phyloP scores from a whole-genome alignment of 1,140 invertebrate species.

The Habropoda laboriosa region DNA sequence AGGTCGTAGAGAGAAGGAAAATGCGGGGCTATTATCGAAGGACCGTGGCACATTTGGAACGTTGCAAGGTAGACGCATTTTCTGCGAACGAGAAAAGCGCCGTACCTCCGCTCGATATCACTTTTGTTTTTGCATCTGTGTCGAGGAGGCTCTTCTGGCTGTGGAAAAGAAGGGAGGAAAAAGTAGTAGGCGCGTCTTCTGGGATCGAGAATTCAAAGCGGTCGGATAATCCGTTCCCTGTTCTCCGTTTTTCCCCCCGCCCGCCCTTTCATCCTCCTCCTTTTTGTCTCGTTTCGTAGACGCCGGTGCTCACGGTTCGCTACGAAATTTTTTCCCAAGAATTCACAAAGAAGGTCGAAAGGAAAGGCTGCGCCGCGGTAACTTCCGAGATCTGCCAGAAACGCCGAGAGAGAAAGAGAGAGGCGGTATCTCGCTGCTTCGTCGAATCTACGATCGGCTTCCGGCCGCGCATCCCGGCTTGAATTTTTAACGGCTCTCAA shows the following conservation, averaged over 20 bases:
- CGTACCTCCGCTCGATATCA: not conserved
- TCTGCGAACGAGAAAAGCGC: not conserved
- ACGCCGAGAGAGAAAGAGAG: not conserved
- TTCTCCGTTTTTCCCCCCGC: not conserved
- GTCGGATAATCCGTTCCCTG: constrained; percentile 20
- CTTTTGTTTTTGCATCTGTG: constrained; percentile 21
- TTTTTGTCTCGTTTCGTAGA: constrained; percentile 3
- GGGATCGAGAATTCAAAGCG: constrained; percentile 12
- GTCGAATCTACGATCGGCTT: too few relatives aligned
- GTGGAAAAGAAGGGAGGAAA: too few relatives aligned
- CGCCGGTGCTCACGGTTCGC: not conserved
- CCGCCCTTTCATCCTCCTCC: not conserved
- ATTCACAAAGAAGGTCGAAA: constrained; percentile 4
- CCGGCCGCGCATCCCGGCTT: too few relatives aligned
- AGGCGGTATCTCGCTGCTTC: not conserved
- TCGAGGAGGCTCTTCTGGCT: constrained; percentile 3
- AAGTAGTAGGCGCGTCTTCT: too few relatives aligned
- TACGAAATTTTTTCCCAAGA: not conserved
- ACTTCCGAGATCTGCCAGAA: constrained; percentile 10
- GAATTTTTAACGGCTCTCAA: too few relatives aligned
- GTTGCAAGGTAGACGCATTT: not conserved
- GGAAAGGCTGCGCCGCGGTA: not conserved
- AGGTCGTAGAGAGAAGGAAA: too few relatives aligned
- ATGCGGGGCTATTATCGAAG: not conserved
- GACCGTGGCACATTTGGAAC: not conserved